Evolutionary conservation across 2,888 invertebrate genomes (phyloP).

Genomic region (Portevinia maculata): DNA sequence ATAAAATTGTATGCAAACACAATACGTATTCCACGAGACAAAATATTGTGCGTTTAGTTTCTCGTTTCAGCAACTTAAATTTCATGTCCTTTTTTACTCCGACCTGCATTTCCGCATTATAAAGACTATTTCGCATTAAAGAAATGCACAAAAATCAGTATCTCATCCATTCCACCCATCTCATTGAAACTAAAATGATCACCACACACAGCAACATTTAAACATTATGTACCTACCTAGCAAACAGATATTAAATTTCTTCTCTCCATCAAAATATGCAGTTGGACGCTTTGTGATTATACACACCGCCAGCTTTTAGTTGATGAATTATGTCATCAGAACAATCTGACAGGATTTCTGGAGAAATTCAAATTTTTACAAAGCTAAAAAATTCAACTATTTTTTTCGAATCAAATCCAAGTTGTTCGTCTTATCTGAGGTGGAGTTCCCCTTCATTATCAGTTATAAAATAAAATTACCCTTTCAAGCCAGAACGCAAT

Average conservation of each 20-base stretch:
- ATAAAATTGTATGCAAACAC: no score
- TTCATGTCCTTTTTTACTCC: no score
- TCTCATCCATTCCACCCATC: no score
- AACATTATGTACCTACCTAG: no score
- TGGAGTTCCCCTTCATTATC: constrained; percentile 24
- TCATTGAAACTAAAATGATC: no score
- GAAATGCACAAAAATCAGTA: no score
- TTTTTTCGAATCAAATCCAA: background rate
- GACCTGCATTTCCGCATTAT: no score
- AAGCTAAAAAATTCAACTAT: constrained; percentile 17
- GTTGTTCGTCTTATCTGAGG: constrained; percentile 1
- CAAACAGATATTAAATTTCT: constrained; percentile 17
- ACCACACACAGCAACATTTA: no score
- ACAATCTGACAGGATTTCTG: background rate
- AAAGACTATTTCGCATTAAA: no score
- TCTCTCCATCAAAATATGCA: constrained; percentile 11
- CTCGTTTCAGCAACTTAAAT: no score
- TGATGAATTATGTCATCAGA: constrained; percentile 60
- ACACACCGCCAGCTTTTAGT: constrained; percentile 19
- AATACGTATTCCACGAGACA: no score
- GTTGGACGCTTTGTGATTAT: background rate
- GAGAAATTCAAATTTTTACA: background rate
- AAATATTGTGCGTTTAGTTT: no score
- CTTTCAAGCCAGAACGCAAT: background rate
- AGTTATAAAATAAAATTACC: constrained; percentile 26